Conservation (phyloP, 2,888 invertebrate species). For the Agrilus mali region DNA sequence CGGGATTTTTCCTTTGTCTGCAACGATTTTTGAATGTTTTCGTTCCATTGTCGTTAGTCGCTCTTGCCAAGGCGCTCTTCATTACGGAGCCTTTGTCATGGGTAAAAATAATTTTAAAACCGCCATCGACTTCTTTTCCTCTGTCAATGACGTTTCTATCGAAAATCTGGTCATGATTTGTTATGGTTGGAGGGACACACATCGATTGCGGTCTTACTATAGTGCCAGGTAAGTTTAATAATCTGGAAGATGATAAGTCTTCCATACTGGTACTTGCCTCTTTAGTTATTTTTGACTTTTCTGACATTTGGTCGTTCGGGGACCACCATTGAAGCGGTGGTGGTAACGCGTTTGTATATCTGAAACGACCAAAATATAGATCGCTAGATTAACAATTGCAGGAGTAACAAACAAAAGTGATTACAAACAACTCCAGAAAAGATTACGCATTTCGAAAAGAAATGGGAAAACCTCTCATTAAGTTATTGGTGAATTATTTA, state of each 20-base stretch:
- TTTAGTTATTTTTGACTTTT: constrained; percentile 28
- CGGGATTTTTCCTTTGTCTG: constrained; percentile 45
- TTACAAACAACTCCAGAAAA: no score
- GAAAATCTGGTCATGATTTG: neutral
- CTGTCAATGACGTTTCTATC: constrained; percentile 2
- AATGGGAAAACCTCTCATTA: no score
- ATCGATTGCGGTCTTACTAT: constrained; percentile 36
- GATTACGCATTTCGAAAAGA: no score
- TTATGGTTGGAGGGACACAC: constrained; percentile 22
- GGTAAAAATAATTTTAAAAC: neutral
- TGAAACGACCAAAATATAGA: no score
- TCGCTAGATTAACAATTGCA: no score
- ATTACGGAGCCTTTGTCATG: neutral
- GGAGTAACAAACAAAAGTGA: no score
- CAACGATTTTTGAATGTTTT: constrained; percentile 15
- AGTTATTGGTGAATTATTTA: neutral
- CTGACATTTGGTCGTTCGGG: constrained; percentile 1
- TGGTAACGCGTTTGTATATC: constrained; percentile 13
- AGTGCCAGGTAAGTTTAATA: constrained; percentile 38
- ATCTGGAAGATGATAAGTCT: constrained; percentile 37
- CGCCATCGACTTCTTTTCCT: neutral
- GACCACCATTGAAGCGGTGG: constrained; percentile 25
- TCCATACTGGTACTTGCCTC: constrained; percentile 41
- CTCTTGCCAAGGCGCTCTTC: constrained; percentile 1
- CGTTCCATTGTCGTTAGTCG: constrained; percentile 2